Percentiles rank a stretch among this genome's conserved stretches.
Evolutionary conservation across 2,113 vertebrate species (phyloP).

Genomic region (Rhodinocichla rosea): DNA sequence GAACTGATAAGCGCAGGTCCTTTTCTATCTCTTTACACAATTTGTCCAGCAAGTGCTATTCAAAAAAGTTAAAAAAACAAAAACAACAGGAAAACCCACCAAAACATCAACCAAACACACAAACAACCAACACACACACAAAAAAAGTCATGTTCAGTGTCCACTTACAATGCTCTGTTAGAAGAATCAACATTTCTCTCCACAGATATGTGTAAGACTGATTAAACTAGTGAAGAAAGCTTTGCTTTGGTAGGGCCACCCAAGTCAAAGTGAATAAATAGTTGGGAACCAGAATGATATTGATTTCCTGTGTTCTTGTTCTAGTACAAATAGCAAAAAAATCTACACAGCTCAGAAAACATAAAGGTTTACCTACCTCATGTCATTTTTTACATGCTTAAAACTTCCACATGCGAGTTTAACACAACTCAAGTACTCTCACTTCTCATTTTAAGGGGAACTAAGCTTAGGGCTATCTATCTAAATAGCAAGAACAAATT

Average conservation of each 20-base stretch:
- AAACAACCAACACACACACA: not conserved
- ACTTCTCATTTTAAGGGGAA: not conserved
- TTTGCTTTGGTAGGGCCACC: not conserved
- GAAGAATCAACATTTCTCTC: not conserved
- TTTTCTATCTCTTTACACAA: constrained; percentile 99
- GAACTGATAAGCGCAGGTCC: constrained; percentile 94
- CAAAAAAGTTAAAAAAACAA: not conserved
- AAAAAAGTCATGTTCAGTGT: not conserved
- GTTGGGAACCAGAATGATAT: not conserved
- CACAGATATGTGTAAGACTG: not conserved
- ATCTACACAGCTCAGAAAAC: not conserved
- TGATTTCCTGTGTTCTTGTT: not conserved
- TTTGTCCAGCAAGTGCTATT: constrained; percentile 91
- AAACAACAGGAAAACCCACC: not conserved
- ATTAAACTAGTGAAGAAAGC: not conserved
- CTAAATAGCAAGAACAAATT: not conserved
- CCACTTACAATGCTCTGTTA: not conserved
- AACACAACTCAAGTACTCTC: not conserved
- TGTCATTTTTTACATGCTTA: not conserved
- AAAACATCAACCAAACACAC: not conserved
- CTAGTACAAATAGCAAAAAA: not conserved
- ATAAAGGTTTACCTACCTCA: not conserved
- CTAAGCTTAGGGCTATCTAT: not conserved
- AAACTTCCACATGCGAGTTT: not conserved
- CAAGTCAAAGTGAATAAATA: not conserved